A percentile compares a stretch with the other conserved stretches of the same genome.
Evolutionary conservation across 2,113 vertebrate species (phyloP).

Genomic region (Ceyx cyanopectus): DNA sequence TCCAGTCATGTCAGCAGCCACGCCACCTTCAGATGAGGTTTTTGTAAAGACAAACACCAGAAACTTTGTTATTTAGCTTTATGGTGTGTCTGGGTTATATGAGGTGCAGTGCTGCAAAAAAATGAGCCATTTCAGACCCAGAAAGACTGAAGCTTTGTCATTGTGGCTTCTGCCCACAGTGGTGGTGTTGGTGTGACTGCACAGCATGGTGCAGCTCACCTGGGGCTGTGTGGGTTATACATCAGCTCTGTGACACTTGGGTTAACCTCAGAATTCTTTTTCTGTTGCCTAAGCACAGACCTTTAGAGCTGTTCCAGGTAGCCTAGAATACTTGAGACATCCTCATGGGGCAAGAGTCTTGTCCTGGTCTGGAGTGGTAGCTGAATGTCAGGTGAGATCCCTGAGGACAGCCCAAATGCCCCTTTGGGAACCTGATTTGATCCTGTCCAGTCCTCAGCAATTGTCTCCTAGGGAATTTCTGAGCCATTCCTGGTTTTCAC

Average conservation of each 20-base stretch:
- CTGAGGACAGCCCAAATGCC: not conserved
- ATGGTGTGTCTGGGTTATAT: not conserved
- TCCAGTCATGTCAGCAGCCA: not conserved
- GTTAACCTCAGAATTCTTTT: not conserved
- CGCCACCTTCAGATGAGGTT: not conserved
- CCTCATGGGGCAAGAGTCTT: not conserved
- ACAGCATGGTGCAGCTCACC: fast-evolving
- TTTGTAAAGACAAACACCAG: not conserved
- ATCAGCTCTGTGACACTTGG: not conserved
- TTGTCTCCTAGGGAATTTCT: not conserved
- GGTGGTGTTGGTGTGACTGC: not conserved
- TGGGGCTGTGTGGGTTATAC: not conserved
- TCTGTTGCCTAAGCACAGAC: not conserved
- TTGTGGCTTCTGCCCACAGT: not conserved
- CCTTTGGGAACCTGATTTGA: not conserved
- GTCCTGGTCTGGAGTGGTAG: not conserved
- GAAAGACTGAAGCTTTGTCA: not conserved
- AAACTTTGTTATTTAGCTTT: not conserved
- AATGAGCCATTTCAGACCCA: not conserved
- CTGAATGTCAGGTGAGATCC: not conserved
- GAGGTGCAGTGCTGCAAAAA: not conserved
- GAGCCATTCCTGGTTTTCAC: not conserved
- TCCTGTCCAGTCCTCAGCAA: not conserved
- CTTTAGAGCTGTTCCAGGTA: not conserved
- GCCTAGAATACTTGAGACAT: not conserved